Percentiles rank a stretch among this genome's conserved stretches.
Evolutionary conservation across 2,113 vertebrate species (phyloP).

Genomic region (Vidua chalybeata): DNA sequence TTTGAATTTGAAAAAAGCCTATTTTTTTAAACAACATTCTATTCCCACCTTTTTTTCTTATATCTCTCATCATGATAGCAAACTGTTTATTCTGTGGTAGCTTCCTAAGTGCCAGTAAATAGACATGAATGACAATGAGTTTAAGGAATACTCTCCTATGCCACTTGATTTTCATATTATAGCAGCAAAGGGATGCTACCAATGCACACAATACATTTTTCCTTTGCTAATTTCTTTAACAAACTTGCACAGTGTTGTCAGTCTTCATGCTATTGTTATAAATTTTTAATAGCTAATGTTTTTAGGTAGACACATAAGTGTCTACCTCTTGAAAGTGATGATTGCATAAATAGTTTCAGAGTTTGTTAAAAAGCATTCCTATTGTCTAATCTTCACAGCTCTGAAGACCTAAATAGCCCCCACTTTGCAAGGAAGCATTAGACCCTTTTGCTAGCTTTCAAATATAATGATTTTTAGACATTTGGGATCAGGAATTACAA

Average conservation of each 20-base stretch:
- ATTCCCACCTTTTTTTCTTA: background rate
- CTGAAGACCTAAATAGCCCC: background rate
- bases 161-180: background rate
- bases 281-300: background rate
- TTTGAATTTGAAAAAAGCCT: background rate
- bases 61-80: background rate
- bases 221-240: background rate
- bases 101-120: background rate
- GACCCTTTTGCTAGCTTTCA: background rate
- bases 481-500: background rate
- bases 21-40: background rate
- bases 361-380: background rate
- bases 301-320: background rate
- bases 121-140: background rate
- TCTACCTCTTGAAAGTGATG: background rate
- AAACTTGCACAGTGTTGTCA: background rate
- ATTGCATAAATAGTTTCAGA: background rate
- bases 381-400: background rate
- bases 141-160: background rate
- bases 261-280: background rate
- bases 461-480: background rate
- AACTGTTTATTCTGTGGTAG: background rate
- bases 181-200: background rate
- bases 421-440: background rate
- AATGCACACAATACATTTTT: background rate